Conservation (phyloP, 1,140 invertebrate species). For the Triops cancriformis region DNA sequence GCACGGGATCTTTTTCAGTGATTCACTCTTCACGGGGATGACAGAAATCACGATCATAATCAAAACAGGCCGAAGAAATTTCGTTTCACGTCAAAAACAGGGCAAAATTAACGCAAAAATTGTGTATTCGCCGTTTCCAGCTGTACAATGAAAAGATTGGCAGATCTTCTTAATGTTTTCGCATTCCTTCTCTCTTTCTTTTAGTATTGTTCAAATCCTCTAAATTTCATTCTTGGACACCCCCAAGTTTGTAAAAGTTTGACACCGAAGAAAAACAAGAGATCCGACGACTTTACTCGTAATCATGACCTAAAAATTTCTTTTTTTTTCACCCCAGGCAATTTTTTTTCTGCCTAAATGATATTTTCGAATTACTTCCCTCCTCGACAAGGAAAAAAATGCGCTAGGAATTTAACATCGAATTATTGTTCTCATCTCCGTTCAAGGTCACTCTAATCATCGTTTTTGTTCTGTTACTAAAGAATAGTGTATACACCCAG, state of each 20-base stretch:
- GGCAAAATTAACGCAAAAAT: constrained; percentile 11
- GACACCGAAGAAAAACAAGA: not conserved
- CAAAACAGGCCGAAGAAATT: too few species aligned
- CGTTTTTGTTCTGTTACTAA: not conserved
- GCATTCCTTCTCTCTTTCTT: not conserved
- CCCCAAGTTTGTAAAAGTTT: not conserved
- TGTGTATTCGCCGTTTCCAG: constrained; percentile 5
- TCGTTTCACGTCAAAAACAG: not conserved
- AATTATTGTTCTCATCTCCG: not conserved
- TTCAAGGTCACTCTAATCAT: not conserved
- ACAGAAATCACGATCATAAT: too few species aligned
- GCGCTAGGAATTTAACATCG: constrained; percentile 9
- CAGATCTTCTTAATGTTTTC: not conserved
- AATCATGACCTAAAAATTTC: not conserved
- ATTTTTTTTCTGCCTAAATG: not conserved
- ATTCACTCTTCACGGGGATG: not conserved
- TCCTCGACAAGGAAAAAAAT: not conserved
- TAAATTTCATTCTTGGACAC: not conserved
- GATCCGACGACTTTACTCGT: not conserved
- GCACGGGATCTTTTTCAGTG: not conserved
- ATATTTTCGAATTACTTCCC: not conserved
- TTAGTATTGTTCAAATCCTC: not conserved
- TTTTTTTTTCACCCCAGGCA: not conserved
- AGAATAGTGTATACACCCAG: not conserved
- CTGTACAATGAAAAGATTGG: constrained; percentile 10